Conservation (phyloP, 2,113 vertebrate species). For the Hydrolagus affinis region DNA sequence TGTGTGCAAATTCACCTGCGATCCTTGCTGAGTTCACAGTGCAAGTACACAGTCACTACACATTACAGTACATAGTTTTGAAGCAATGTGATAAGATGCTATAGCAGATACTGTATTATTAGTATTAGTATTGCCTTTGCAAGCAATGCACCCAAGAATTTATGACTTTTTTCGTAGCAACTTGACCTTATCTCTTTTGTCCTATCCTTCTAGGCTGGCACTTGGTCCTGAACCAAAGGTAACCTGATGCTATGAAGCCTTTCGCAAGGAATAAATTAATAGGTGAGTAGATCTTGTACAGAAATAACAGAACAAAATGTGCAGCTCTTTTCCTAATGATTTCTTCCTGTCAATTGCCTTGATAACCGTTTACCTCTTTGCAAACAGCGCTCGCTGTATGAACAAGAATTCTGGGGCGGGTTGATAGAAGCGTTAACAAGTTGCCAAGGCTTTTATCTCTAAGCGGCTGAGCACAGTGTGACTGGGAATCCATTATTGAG, state of each 20-base stretch:
- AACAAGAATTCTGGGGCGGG: neutral
- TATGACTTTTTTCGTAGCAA: neutral
- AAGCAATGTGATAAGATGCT: too few species aligned
- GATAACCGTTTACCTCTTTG: conserved; percentile 15
- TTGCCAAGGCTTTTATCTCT: conserved; percentile 1
- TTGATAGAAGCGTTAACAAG: neutral
- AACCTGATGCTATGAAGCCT: conserved; percentile 29
- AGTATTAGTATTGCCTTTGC: too few species aligned
- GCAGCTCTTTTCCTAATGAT: neutral
- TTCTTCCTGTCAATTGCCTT: neutral
- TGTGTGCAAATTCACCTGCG: too few species aligned
- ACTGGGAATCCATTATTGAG: conserved; percentile 7
- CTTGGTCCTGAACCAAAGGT: conserved; percentile 20
- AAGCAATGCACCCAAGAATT: too few species aligned
- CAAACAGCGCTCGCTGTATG: neutral
- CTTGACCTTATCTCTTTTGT: neutral
- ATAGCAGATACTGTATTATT: too few species aligned
- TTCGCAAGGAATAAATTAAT: conserved; percentile 6
- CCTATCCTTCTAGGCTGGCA: neutral
- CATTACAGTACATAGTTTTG: too few species aligned
- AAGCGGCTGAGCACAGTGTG: neutral
- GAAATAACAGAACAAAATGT: neutral
- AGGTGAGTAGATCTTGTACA: conserved; percentile 15
- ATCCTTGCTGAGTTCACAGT: too few species aligned
- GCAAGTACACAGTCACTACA: too few species aligned